These are phyloP conservation scores for Agapetus fuscipes DNA, from an alignment of 2,888 invertebrate genomes.

Conservation along the genomic window DNA sequence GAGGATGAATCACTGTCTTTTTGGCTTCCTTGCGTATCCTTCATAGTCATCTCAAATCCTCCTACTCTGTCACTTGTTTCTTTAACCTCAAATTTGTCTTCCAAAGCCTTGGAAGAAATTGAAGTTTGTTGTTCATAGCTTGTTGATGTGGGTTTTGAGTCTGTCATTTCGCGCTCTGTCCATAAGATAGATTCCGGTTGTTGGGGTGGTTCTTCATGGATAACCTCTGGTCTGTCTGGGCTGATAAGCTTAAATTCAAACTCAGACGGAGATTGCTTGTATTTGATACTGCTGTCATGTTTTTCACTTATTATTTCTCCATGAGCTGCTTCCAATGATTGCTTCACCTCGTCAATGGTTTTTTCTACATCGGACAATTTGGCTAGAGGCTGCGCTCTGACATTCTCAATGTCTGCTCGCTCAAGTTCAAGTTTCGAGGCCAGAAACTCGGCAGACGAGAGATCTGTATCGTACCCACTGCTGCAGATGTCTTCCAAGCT, in stretches of 20 bases:
- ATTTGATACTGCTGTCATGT: constrained; percentile 53
- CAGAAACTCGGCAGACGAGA: constrained; percentile 53
- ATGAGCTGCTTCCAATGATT: constrained; percentile 60
- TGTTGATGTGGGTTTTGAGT: constrained; percentile 32
- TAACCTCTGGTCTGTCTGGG: constrained; percentile 46
- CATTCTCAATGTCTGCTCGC: constrained; percentile 41
- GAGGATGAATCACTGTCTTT: constrained; percentile 31
- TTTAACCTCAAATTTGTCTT: constrained; percentile 25
- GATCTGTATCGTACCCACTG: constrained; percentile 58
- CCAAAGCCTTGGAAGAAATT: constrained; percentile 17
- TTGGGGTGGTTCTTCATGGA: constrained; percentile 48
- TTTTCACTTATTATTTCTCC: constrained; percentile 57
- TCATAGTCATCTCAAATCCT: constrained; percentile 17
- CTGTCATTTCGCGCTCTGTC: constrained; percentile 36
- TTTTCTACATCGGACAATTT: constrained; percentile 54
- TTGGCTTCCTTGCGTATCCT: constrained; percentile 20
- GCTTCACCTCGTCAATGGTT: constrained; percentile 62
- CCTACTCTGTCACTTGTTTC: constrained; percentile 27
- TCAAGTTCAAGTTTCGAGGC: constrained; percentile 44
- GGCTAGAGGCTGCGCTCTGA: constrained; percentile 40
- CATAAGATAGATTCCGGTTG: constrained; percentile 32
- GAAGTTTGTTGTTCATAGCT: constrained; percentile 16
- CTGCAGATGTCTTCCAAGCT: constrained; percentile 58
- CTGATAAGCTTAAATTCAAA: constrained; percentile 58
- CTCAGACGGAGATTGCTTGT: constrained; percentile 64